Base-by-base conservation (phyloP, 2,888 invertebrate genomes). In the Lepidocyrtoides sp. region DNA sequence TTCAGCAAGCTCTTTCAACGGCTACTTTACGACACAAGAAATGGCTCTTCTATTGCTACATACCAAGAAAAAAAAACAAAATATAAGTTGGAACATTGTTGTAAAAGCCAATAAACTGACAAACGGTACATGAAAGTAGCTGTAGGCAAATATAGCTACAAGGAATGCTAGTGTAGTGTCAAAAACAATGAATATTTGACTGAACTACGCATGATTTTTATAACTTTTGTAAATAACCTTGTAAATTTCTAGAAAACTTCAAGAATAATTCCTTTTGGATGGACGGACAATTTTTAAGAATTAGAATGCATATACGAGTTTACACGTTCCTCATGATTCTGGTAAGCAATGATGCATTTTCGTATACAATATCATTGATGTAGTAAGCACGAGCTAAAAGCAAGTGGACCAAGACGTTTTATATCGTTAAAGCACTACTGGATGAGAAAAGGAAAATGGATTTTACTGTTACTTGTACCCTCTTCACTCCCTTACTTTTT, bases 331-430 rank as follows among this genome's bases (percentile, higher is more conserved):
- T n/a, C n/a, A n/a, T n/a, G n/a, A n/a, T n/a, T n/a, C n/a, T n/a
- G n/a, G n/a, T n/a, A n/a, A n/a, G n/a, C n/a, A n/a, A n/a, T n/a
- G n/a, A n/a, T n/a, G n/a, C n/a, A n/a, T n/a, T n/a, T n/a, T n/a
- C n/a, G n/a, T n/a, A n/a, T n/a, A n/a, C n/a, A n/a, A n/a, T n/a
- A n/a, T n/a, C n/a, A n/a, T n/a, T n/a, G n/a, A 14, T 57, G 79
- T 32, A 85, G n/a, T n/a, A n/a, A n/a, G 57, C 48, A 85, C 32
- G 57, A 20, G 75, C 72, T 85, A 48, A 75, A 83, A 89, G 63
- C 77, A 89, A 89, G 93, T 93, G 91, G 91, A 93, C 92, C 93
- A 92, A 92, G 66, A 89, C 83, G 69, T 81, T 89, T 8, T 57
- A n/a, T n/a, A 54, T 51, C 63, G 79, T 63, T 51, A 69, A 91